Base-by-base conservation (phyloP, 1,140 invertebrate species). In the Streblospio benedicti region DNA sequence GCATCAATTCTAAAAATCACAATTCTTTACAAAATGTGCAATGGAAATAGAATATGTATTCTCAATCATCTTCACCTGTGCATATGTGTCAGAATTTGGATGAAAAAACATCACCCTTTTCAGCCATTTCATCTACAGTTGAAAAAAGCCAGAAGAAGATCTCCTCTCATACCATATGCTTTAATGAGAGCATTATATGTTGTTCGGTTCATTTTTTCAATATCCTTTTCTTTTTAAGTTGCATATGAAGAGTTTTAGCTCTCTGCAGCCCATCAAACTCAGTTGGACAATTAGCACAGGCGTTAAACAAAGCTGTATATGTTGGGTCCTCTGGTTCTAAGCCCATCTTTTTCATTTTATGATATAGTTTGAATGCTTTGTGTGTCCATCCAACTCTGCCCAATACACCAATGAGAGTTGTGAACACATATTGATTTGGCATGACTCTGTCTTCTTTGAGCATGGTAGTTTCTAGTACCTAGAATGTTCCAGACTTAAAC, bases 231-330 rank as follows among this genome's bases (percentile, higher is more conserved):
- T 84, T 73, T 54, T 85, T 74, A 30, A 93, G 78, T 61, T 83
- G 69, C 30, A 84, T 73, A 53, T 85, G 74, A 30, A 93, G 78
- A 61, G 83, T 69, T 30, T 73, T 80, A 0, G 89, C 88, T 69
- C 83, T 76, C 47, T 81, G 77, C 30, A 87, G 71, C 27, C 86
- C 85, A 73, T 87, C 82, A 25, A 77, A 69, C 27, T 67, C 59
- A 73, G 81, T 85, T 1, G 88, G 88, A 55, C 84, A 87, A 73
- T 91, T 87, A 6, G 89, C 83, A 77, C 91, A 94, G 6, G 88
- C 86, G 79, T 92, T 90, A 70, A 96, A 88, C 16, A 97, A 77
- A 57, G 85, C 86, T 14, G 89, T 92, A 69, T 91, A 91, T 6
- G 85, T 86, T 9, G 85, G 82, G 0, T 80, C 80, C 33, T 83